A percentile compares a stretch with the other conserved stretches of the same genome.
phyloP scores from a whole-genome alignment of 2,113 vertebrate species.

The Gadus chalcogrammus region DNA sequence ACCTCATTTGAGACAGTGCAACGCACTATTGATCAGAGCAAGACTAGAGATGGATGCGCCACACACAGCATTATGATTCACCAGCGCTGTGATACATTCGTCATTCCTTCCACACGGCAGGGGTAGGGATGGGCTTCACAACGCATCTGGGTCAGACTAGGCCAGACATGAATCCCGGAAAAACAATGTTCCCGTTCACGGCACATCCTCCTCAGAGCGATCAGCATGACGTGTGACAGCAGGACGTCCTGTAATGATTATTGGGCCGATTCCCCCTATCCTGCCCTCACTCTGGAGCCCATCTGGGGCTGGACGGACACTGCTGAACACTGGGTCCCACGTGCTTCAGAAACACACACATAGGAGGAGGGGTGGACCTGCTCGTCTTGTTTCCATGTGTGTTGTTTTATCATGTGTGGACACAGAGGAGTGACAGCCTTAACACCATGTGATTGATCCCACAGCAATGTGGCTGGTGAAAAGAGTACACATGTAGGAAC shows the following conservation, averaged over 20 bases:
- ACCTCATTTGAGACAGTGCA: too few species aligned
- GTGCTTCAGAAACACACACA: neutral
- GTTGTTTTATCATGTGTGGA: slow-evolving; percentile 18
- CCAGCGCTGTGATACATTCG: slow-evolving; percentile 20
- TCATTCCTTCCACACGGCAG: slow-evolving; percentile 27
- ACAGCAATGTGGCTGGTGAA: slow-evolving; percentile 11
- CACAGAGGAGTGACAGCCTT: slow-evolving; percentile 28
- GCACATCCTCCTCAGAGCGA: neutral
- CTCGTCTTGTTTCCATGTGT: slow-evolving; percentile 35
- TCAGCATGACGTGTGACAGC: too few species aligned
- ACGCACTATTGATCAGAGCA: too few species aligned
- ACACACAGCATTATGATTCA: slow-evolving; percentile 43
- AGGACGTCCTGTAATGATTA: too few species aligned
- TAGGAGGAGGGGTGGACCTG: slow-evolving; percentile 16
- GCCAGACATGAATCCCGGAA: slow-evolving; percentile 42
- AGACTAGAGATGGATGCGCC: slow-evolving; percentile 4
- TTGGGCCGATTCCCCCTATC: too few species aligned
- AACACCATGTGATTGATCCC: slow-evolving; percentile 25
- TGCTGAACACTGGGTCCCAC: too few species aligned
- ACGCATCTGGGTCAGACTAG: slow-evolving; percentile 33
- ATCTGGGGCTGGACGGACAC: too few species aligned
- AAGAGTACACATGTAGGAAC: too few species aligned
- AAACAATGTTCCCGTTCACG: neutral
- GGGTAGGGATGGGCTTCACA: slow-evolving; percentile 15
- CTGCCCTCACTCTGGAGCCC: too few species aligned